Base-by-base conservation (phyloP, 2,113 vertebrate genomes). In the Onychostruthus taczanowskii region DNA sequence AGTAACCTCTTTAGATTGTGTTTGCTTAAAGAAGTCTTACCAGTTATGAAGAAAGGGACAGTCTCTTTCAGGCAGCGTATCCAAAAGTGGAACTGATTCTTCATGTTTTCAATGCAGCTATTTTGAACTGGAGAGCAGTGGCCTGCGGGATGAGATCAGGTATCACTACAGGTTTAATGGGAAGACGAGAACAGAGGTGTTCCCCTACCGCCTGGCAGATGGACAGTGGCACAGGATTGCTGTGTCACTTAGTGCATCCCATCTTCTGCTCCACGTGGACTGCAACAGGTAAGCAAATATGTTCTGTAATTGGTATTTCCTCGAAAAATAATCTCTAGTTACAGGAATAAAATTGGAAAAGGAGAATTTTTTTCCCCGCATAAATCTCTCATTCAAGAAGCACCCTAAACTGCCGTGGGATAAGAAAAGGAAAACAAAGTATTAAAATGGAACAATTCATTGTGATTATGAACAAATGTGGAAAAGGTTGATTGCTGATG, bases 51-150 rank as follows among this genome's bases (percentile, higher is more conserved):
- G 26, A 35, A 63, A 31, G 46, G 10, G 59, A 46, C 17, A 55
- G 19, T 59, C 56, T 35, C n/a, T 59, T 35, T 35, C 56, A 59
- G n/a, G 35, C n/a, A 44, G 72, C 7, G 31, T 59, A 43, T 62
- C 16, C 24, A 68, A 50, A 64, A 70, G 49, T 35, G 20, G 52
- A 93, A 44, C 55, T 87, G 49, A 63, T 74, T 88, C 20, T 78
- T 91, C 18, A 0, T 94, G 16, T 94, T 97, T 97, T 88, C 13
- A 23, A 17, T 74, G 31, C 97, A 99, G 99, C 96, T 99, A 99
- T 96, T 99, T 99, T 97, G 99, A 99, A 95, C 96, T 99, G 98
- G 99, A 99, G 97, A 99, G 99, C 98, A 99, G 99, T 5, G 99
- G 99, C 20, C 97, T 99, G 86, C 97, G 98, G 77, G 99, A 99